Evolutionary conservation across 2,797 vertebrate genomes (phyloP).

Genomic region (Tapera naevia): DNA sequence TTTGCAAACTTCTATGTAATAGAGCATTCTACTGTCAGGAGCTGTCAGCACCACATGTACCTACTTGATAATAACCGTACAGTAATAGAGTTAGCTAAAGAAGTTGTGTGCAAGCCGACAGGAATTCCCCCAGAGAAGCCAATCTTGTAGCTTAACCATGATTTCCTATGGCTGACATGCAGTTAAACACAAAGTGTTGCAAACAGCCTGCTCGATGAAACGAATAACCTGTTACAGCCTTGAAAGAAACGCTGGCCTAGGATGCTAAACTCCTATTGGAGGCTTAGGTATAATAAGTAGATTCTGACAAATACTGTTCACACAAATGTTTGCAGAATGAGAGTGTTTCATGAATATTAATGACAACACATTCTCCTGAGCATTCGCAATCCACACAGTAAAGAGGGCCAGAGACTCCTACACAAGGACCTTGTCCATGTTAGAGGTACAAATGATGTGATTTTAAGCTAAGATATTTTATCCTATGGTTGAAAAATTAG

Average conservation of each 20-base stretch:
- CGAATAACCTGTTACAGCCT: constrained; percentile 60
- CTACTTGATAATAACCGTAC: constrained; percentile 35
- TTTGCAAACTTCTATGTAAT: constrained; percentile 42
- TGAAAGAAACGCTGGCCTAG: constrained; percentile 54
- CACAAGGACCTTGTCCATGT: not conserved
- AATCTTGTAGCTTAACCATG: constrained; percentile 14
- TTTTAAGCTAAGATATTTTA: not conserved
- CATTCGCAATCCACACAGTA: not conserved
- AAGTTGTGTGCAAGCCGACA: constrained; percentile 23
- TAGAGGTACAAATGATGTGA: not conserved
- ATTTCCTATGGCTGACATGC: constrained; percentile 53
- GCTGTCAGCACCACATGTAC: constrained; percentile 45
- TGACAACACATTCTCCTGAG: constrained; percentile 1
- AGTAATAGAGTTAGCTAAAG: constrained; percentile 52
- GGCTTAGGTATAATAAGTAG: constrained; percentile 51
- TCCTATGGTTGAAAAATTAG: not conserved
- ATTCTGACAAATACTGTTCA: constrained; percentile 65
- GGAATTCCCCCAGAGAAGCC: constrained; percentile 43
- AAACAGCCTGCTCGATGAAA: constrained; percentile 56
- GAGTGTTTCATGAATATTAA: constrained; percentile 49
- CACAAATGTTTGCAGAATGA: constrained; percentile 59
- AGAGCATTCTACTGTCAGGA: constrained; percentile 51
- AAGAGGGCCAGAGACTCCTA: not conserved
- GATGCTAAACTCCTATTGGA: constrained; percentile 48
- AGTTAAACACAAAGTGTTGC: constrained; percentile 45